Evolutionary conservation across 1,140 invertebrate species (phyloP).

Genomic region (Gryon sp.): DNA sequence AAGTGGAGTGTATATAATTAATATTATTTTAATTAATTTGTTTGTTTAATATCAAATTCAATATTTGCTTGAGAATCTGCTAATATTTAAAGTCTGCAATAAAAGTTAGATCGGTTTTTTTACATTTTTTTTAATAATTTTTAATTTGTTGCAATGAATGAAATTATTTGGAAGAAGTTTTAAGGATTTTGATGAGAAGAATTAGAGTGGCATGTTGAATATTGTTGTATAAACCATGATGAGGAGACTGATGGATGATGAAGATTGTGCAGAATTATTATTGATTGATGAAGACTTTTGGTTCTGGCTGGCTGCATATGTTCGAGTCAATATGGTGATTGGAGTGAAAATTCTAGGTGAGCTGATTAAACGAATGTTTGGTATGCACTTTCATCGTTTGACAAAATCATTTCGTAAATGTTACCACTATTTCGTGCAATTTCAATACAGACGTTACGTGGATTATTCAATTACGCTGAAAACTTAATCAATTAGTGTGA

Average conservation of each 20-base stretch:
- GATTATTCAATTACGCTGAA: too few species aligned
- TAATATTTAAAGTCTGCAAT: too few species aligned
- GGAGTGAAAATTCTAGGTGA: conserved; percentile 65
- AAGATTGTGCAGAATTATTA: conserved; percentile 55
- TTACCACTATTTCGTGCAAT: too few species aligned
- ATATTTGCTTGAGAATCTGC: too few species aligned
- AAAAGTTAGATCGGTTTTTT: too few species aligned
- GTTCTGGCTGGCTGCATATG: conserved; percentile 62
- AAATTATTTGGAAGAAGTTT: conserved; percentile 35
- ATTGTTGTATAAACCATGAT: conserved; percentile 47
- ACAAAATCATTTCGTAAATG: conserved; percentile 44
- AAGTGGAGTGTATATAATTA: too few species aligned
- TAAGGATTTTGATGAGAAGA: conserved; percentile 28
- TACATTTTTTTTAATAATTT: too few species aligned
- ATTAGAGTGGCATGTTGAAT: conserved; percentile 57
- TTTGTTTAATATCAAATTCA: too few species aligned
- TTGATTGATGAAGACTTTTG: conserved; percentile 59
- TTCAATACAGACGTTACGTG: too few species aligned
- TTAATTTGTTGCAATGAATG: too few species aligned
- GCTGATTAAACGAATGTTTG: conserved; percentile 61
- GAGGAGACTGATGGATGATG: conserved; percentile 63
- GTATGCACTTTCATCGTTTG: conserved; percentile 50
- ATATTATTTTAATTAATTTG: not conserved
- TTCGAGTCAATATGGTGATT: conserved; percentile 54
- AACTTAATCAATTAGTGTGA: too few species aligned